A percentile compares a stretch with the other conserved stretches of the same genome.
Evolutionary conservation across 2,888 invertebrate species (phyloP).

Genomic region (Ochlodes sylvanus): DNA sequence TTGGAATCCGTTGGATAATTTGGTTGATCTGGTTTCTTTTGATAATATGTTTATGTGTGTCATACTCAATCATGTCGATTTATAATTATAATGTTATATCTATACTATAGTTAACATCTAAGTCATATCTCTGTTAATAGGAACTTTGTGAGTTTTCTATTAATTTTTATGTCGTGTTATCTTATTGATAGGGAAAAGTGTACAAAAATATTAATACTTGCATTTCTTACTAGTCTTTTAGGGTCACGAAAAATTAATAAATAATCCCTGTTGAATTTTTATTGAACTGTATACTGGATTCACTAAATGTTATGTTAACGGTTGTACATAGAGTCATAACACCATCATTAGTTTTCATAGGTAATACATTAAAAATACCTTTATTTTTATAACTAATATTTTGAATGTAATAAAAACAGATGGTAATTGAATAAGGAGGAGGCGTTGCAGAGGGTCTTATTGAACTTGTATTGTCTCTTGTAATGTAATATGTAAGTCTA

Average conservation of each 20-base stretch:
- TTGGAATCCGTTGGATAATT: conserved; percentile 1
- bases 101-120: conserved; percentile 67
- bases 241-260: conserved; percentile 72
- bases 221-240: conserved; percentile 83
- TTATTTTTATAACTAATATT: conserved; percentile 81
- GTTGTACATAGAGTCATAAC: conserved; percentile 62
- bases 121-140: conserved; percentile 80
- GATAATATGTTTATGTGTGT: conserved; percentile 36
- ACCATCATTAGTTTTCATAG: conserved; percentile 55
- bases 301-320: conserved; percentile 50
- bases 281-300: conserved; percentile 52
- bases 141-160: conserved; percentile 65
- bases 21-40: conserved; percentile 42
- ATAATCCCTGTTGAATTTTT: conserved; percentile 56
- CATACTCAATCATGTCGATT: conserved; percentile 33
- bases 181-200: conserved; percentile 81
- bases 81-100: conserved; percentile 41
- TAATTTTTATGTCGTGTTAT: conserved; percentile 81
- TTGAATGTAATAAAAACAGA: conserved; percentile 67
- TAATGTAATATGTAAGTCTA: conserved; percentile 33
- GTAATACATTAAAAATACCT: conserved; percentile 62
- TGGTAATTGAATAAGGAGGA: conserved; percentile 55
- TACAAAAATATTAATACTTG: conserved; percentile 79
- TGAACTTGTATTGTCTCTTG: conserved; percentile 34
- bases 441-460: conserved; percentile 52